phyloP scores from a whole-genome alignment of 1,140 invertebrate genomes.

The Batillaria attramentaria region DNA sequence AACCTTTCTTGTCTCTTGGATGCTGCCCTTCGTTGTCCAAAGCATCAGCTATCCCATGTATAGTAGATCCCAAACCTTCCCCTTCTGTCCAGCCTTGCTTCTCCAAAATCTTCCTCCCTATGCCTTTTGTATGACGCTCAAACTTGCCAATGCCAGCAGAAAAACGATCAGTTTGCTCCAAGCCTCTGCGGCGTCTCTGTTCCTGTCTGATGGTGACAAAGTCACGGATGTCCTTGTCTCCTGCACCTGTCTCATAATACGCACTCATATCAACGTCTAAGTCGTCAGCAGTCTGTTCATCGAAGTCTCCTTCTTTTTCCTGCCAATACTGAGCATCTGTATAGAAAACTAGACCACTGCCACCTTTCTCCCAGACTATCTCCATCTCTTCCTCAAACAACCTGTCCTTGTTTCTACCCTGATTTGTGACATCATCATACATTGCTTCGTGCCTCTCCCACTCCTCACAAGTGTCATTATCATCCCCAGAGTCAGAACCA shows the following conservation, averaged over 20 bases:
- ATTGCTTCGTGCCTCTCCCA: constrained; percentile 76
- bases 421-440: constrained; percentile 75
- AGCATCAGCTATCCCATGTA: constrained; percentile 65
- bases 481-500: constrained; percentile 22
- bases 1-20: constrained; percentile 65
- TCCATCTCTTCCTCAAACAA: constrained; percentile 78
- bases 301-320: constrained; percentile 75
- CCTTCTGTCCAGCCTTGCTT: constrained; percentile 77
- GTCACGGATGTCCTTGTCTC: constrained; percentile 74
- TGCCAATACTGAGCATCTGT: constrained; percentile 78
- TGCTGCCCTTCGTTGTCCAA: constrained; percentile 69
- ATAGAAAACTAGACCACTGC: constrained; percentile 78
- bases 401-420: constrained; percentile 72
- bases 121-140: constrained; percentile 72
- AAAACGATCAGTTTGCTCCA: constrained; percentile 54
- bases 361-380: constrained; percentile 79
- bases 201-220: constrained; percentile 73
- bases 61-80: constrained; percentile 72
- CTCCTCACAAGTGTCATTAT: constrained; percentile 60
- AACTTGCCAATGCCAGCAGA: constrained; percentile 71
- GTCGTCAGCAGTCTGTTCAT: constrained; percentile 77
- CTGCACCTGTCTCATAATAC: constrained; percentile 74
- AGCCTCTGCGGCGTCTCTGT: constrained; percentile 61
- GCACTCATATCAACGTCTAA: constrained; percentile 78
- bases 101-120: constrained; percentile 74